Evolutionary conservation across 2,797 vertebrate species (phyloP).

Genomic region (Poeciliopsis infans): DNA sequence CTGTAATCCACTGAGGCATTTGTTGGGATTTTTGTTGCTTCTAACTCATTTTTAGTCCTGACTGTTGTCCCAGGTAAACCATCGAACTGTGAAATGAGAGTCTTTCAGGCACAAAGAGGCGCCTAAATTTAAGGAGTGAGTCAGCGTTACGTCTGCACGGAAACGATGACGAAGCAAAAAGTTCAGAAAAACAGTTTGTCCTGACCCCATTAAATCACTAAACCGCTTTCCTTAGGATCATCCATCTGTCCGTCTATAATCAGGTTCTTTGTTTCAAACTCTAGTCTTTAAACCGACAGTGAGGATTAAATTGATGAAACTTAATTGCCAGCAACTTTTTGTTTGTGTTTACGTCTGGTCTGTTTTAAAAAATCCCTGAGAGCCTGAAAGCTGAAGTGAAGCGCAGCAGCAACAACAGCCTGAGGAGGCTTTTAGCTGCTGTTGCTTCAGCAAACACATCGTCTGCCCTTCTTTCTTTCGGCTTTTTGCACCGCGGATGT

Average conservation of each 20-base stretch:
- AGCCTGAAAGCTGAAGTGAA: slow-evolving; percentile 44
- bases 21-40: neutral
- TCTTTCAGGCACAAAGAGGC: neutral
- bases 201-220: neutral
- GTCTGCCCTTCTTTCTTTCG: slow-evolving; percentile 13
- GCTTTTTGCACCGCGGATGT: slow-evolving; percentile 69
- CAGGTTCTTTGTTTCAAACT: neutral
- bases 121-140: neutral
- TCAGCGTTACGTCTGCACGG: neutral
- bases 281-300: too few species aligned
- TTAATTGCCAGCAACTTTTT: neutral
- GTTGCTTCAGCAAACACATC: slow-evolving; percentile 17
- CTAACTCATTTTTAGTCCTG: neutral
- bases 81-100: neutral
- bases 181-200: neutral
- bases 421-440: slow-evolving; percentile 59
- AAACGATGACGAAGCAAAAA: neutral
- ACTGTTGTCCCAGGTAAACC: neutral
- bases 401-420: slow-evolving; percentile 38
- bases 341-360: neutral
- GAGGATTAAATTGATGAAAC: neutral
- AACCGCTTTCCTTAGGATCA: neutral
- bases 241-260: neutral
- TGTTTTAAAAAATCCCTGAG: slow-evolving; percentile 4
- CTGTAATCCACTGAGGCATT: neutral